These are phyloP conservation scores for Magallana angulata DNA, from an alignment of 1,140 invertebrate genomes.

Conservation along the genomic window DNA sequence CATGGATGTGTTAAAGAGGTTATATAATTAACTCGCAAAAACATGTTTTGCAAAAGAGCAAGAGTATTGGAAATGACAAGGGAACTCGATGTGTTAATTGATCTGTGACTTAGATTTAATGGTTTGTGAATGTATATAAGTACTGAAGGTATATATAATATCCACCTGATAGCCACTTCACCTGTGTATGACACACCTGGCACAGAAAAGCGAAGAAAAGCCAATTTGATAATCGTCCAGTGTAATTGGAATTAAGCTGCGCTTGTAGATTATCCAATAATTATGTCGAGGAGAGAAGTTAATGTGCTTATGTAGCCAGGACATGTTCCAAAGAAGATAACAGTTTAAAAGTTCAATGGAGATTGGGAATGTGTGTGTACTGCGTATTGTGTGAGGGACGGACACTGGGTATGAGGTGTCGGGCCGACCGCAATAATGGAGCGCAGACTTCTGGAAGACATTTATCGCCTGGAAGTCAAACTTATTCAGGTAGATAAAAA, in stretches of 20 bases:
- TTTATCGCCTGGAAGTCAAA: constrained; percentile 58
- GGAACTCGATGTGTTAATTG: background rate
- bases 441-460: constrained; percentile 55
- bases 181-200: constrained; percentile 23
- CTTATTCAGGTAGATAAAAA: constrained; percentile 56
- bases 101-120: constrained; percentile 14
- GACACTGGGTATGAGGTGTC: background rate
- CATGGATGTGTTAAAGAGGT: too few relatives aligned
- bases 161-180: background rate
- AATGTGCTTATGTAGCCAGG: constrained; percentile 13
- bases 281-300: constrained; percentile 21
- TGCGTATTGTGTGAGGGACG: background rate
- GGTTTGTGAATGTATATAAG: background rate
- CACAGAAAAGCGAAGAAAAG: background rate
- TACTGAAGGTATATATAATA: background rate
- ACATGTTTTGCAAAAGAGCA: too few relatives aligned
- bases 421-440: constrained; percentile 32
- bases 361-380: background rate
- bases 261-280: constrained; percentile 21
- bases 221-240: background rate
- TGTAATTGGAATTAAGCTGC: background rate
- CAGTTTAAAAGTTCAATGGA: constrained; percentile 29
- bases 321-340: background rate
- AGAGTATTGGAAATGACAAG: too few relatives aligned
- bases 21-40: too few relatives aligned